Evolutionary conservation across 1,140 invertebrate genomes (phyloP).

Genomic region (Meloidogyne floridensis): DNA sequence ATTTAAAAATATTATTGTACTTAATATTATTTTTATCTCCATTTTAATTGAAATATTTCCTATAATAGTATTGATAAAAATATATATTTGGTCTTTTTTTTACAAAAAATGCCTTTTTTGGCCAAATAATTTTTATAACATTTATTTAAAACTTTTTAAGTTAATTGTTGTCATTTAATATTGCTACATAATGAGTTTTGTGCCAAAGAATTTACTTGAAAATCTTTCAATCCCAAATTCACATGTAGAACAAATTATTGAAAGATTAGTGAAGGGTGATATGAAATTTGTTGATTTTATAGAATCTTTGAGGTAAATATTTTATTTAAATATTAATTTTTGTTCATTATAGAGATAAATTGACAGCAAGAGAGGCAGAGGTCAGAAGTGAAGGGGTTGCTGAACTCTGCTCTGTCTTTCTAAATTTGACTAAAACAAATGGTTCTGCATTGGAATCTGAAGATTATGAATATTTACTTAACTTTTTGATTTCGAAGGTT

Average conservation of each 20-base stretch:
- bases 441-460: neutral
- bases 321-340: conserved; percentile 1
- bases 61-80: neutral
- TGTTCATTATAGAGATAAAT: conserved; percentile 20
- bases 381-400: conserved; percentile 22
- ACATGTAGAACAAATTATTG: neutral
- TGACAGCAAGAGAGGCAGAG: conserved; percentile 34
- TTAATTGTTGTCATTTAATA: too few species aligned
- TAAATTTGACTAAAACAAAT: conserved; percentile 22
- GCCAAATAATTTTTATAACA: neutral
- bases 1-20: neutral
- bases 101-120: neutral
- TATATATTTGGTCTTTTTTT: neutral
- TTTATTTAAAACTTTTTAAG: too few species aligned
- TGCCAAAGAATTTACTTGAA: neutral
- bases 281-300: conserved; percentile 6
- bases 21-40: neutral
- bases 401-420: conserved; percentile 32
- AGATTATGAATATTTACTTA: conserved; percentile 20
- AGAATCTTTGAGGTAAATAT: neutral
- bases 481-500: conserved; percentile 37
- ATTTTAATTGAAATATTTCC: neutral
- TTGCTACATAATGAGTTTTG: neutral
- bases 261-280: neutral
- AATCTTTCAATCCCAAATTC: neutral